phyloP scores from a whole-genome alignment of 2,113 vertebrate genomes.

The Mastomys coucha region DNA sequence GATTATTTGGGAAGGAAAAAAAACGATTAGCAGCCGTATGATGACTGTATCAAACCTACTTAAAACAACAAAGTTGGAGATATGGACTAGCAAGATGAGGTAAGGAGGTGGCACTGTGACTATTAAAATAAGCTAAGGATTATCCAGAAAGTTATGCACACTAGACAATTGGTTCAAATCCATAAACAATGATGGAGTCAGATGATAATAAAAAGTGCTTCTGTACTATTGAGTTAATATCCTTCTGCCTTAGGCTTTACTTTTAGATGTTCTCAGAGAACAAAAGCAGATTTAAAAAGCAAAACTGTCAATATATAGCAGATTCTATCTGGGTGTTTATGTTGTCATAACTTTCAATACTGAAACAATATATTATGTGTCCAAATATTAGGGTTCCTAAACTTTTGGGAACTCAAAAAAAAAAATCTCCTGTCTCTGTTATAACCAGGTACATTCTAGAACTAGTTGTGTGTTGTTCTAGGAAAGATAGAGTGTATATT shows the following conservation, averaged over 20 bases:
- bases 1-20: neutral
- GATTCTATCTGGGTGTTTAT: neutral
- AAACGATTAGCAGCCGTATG: neutral
- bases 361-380: rapidly evolving
- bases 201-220: neutral
- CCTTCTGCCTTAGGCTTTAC: neutral
- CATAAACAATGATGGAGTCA: neutral
- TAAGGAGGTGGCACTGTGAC: neutral
- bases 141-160: neutral
- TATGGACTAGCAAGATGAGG: neutral
- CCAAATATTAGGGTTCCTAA: neutral
- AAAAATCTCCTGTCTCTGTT: neutral
- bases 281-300: neutral
- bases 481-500: neutral
- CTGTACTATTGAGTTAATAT: neutral
- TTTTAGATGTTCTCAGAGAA: neutral
- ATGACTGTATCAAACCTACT: neutral
- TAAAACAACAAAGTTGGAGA: neutral
- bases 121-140: neutral
- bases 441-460: neutral
- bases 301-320: neutral
- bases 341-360: neutral
- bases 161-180: neutral
- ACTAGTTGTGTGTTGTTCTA: neutral
- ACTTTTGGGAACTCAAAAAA: rapidly evolving